phyloP scores from a whole-genome alignment of 30 jellyfish, hydroid and myxozoan genomes.

The Phacellophora camtschatica region DNA sequence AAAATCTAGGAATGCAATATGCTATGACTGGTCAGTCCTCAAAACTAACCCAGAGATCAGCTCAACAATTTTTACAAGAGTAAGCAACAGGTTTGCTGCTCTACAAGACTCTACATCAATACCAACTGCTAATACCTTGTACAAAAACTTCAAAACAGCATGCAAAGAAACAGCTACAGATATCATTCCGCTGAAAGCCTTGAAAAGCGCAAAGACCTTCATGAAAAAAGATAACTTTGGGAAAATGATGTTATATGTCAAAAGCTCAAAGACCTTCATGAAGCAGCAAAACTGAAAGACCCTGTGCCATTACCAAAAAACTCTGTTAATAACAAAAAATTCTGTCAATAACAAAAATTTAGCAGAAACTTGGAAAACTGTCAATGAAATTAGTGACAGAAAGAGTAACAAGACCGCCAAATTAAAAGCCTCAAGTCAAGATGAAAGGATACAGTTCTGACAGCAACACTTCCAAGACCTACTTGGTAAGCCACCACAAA shows the following conservation, averaged over 20 bases:
- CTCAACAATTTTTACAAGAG: not conserved
- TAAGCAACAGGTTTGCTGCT: not conserved
- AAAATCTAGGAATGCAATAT: not conserved
- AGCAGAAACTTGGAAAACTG: not conserved
- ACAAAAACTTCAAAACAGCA: too few relatives aligned
- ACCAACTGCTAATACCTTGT: too few relatives aligned
- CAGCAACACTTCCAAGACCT: slow-evolving; percentile 17
- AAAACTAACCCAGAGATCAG: not conserved
- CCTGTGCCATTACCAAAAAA: not conserved
- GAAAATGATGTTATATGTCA: not conserved
- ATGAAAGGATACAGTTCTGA: slow-evolving; percentile 4
- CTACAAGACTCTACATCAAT: not conserved
- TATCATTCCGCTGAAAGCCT: too few relatives aligned
- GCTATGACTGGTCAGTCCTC: not conserved
- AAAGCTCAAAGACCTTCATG: not conserved
- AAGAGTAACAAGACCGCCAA: slow-evolving; percentile 7
- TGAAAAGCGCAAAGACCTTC: too few relatives aligned
- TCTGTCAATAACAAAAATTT: not conserved
- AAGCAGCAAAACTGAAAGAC: not conserved
- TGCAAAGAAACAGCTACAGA: too few relatives aligned
- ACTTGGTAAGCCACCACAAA: slow-evolving; percentile 16
- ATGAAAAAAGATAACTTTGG: too few relatives aligned
- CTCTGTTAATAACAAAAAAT: not conserved
- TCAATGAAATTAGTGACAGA: slow-evolving; percentile 29
- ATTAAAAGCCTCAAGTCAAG: slow-evolving; percentile 14